These are phyloP conservation scores for Dendrolimus pini DNA, from an alignment of 2,888 invertebrate species.

Conservation along the genomic window DNA sequence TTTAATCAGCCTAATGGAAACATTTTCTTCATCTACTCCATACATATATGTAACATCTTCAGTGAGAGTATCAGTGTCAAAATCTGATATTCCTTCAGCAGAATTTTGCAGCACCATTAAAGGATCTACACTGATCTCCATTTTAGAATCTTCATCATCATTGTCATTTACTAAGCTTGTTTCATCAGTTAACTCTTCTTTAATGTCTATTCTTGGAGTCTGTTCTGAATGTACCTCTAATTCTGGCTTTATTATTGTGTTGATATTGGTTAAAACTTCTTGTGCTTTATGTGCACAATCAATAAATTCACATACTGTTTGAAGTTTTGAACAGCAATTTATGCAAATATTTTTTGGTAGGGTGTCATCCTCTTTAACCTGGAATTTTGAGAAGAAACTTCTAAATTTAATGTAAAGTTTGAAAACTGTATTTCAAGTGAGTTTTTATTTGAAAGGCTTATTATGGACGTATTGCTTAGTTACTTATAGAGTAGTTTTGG, in stretches of 20 bases:
- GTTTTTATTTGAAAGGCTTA: no score
- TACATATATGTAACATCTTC: conserved; percentile 39
- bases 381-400: conserved; percentile 15
- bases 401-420: no score
- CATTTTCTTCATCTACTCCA: conserved; percentile 40
- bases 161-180: conserved; percentile 19
- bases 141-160: conserved; percentile 61
- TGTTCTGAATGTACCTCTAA: neutral
- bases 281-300: conserved; percentile 80
- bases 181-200: conserved; percentile 21
- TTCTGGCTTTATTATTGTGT: conserved; percentile 31
- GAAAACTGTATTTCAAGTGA: no score
- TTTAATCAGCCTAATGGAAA: conserved; percentile 54
- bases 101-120: conserved; percentile 80
- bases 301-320: conserved; percentile 81
- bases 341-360: conserved; percentile 82
- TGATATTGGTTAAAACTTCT: conserved; percentile 62
- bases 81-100: conserved; percentile 42
- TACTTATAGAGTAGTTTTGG: no score
- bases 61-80: conserved; percentile 17
- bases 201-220: conserved; percentile 33
- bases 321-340: conserved; percentile 79
- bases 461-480: no score
- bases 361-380: conserved; percentile 81
- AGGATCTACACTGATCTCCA: conserved; percentile 83